Base-by-base conservation (phyloP, 2,888 invertebrate genomes). In the Cordilura impudica region DNA sequence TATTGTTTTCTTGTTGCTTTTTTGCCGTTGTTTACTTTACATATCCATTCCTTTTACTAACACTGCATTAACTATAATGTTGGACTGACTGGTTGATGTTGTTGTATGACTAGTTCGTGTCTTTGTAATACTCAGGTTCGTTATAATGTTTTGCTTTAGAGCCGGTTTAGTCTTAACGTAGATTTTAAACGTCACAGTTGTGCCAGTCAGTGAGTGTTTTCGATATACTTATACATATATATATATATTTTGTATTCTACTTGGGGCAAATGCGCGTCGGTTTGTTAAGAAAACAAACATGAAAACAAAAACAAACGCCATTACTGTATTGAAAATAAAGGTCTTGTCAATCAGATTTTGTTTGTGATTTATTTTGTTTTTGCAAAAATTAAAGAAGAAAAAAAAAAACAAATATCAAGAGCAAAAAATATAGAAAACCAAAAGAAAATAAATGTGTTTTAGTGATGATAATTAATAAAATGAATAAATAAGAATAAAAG, bases 81-180 rank as follows among this genome's bases (percentile, higher is more conserved):
- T 60, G 21, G 19, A 35, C 14, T 56, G 12, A 8, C 10, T 49
- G 10, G 61, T 29, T 19, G 14, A 21, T 54, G 35, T 23, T 67
- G 75, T 69, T 72, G 75, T 63, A 12, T 72, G 66, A 71, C 67
- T 31, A 66, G 58, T 77, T 79, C 60, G 75, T 70, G 47, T 39
- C 0, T 12, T 29, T 54, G 67, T 56, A 21, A n/a, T 43, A 63
- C 71, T n/a, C 47, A 43, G 78, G 69, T 63, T 71, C 53, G 71
- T 67, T 56, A 75, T 75, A 74, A 66, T 78, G 54, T 74, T 73
- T 79, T 79, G 49, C 23, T 75, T 72, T 67, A 58, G 79, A 80
- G 81, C 80, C 82, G 81, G 78, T 82, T 82, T 80, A 81, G 80
- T 81, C 56, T 74, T 63, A 75, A 65, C 74, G 77, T 79, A 81